Conservation (phyloP, 2,888 invertebrate genomes). For the Spisula subtruncata region DNA sequence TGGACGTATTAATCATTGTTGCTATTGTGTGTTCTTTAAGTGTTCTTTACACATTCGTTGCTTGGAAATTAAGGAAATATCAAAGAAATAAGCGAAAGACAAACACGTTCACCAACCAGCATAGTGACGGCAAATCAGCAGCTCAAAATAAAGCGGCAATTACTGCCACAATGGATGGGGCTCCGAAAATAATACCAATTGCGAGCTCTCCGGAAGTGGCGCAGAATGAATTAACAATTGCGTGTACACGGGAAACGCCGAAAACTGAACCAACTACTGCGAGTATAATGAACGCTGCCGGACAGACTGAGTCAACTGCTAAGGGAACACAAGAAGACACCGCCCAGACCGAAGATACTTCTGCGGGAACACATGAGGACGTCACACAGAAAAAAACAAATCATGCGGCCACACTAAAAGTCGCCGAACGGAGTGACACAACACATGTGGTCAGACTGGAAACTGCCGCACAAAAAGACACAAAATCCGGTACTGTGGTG, state of each 20-base stretch:
- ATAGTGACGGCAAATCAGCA: too few species aligned
- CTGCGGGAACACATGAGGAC: too few species aligned
- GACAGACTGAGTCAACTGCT: not conserved
- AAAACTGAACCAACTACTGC: too few species aligned
- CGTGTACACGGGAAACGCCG: not conserved
- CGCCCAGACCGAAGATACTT: too few species aligned
- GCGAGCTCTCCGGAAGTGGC: not conserved
- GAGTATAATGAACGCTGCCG: not conserved
- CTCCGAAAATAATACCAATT: too few species aligned
- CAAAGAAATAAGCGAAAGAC: not conserved
- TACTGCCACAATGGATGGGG: too few species aligned
- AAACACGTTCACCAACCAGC: too few species aligned
- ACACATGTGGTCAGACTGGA: not conserved
- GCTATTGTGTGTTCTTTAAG: not conserved
- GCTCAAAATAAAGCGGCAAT: too few species aligned
- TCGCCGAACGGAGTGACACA: too few species aligned
- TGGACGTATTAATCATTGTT: conserved; percentile 31
- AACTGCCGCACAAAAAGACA: not conserved
- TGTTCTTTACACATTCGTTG: not conserved
- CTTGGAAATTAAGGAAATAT: not conserved
- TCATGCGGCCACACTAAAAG: too few species aligned
- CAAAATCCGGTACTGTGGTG: not conserved
- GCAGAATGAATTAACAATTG: not conserved
- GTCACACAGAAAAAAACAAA: too few species aligned
- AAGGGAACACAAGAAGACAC: too few species aligned